Evolutionary conservation across 2,888 invertebrate genomes (phyloP).

Genomic region (Calliphora vomitoria): DNA sequence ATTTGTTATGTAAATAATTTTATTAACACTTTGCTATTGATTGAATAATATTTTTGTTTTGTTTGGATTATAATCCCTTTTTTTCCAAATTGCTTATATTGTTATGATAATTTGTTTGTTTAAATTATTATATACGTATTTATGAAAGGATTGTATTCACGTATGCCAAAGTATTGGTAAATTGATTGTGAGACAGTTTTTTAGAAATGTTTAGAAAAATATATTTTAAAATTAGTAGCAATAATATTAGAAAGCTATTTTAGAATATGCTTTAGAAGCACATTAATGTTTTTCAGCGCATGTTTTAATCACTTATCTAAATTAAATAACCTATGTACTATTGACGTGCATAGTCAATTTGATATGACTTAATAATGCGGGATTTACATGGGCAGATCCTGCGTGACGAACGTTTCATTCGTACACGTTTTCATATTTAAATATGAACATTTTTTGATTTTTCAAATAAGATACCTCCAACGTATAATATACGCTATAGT

Average conservation of each 20-base stretch:
- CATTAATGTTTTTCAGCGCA: too few species aligned
- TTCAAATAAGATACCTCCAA: too few species aligned
- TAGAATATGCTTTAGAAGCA: too few species aligned
- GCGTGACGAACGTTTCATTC: too few species aligned
- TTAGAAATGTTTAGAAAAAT: neutral
- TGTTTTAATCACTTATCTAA: too few species aligned
- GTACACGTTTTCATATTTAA: too few species aligned
- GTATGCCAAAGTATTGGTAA: neutral
- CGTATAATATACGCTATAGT: too few species aligned
- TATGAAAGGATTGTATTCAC: neutral
- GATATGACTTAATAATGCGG: too few species aligned
- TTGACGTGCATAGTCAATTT: too few species aligned
- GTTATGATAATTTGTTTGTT: conserved; percentile 36
- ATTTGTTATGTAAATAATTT: conserved; percentile 60
- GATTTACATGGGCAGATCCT: too few species aligned
- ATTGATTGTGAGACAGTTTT: neutral
- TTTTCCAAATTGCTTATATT: conserved; percentile 39
- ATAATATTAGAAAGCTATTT: neutral
- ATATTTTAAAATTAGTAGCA: neutral
- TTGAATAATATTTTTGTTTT: conserved; percentile 18
- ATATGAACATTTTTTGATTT: too few species aligned
- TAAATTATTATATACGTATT: neutral
- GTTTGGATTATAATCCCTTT: conserved; percentile 7
- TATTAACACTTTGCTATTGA: conserved; percentile 64
- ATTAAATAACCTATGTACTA: too few species aligned